Conservation (phyloP, 2,797 vertebrate genomes). For the Erethizon dorsatum region DNA sequence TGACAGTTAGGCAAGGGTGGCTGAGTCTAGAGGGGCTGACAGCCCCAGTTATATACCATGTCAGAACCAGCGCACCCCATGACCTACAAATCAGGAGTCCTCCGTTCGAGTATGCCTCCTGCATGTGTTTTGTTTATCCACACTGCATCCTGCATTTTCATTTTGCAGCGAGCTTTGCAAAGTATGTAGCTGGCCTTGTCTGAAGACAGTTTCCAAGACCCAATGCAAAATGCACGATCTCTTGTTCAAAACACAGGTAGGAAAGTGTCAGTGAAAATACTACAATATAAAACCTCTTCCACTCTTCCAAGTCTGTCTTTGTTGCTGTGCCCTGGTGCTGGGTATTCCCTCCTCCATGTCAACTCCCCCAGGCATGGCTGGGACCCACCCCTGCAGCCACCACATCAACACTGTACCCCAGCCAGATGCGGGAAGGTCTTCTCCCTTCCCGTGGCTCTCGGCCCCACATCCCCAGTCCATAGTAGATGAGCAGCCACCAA, state of each 20-base stretch:
- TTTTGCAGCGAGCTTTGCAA: not conserved
- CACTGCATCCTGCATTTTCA: not conserved
- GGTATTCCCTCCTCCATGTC: not conserved
- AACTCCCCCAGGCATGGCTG: not conserved
- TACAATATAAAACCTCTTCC: not conserved
- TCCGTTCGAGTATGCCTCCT: not conserved
- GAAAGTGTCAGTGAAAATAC: not conserved
- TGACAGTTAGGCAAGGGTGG: not conserved
- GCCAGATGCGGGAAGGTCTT: not conserved
- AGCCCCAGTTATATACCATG: not conserved
- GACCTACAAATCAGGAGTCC: not conserved
- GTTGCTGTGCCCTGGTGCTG: not conserved
- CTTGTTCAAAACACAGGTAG: not conserved
- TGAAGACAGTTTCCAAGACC: constrained; percentile 15
- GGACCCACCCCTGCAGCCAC: not conserved
- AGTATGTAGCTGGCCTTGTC: not conserved
- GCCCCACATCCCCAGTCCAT: not conserved
- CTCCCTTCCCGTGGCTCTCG: not conserved
- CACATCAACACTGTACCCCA: not conserved
- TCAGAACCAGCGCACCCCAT: not conserved
- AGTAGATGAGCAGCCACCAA: not conserved
- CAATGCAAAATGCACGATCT: not conserved
- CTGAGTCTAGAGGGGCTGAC: not conserved
- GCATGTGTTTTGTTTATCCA: not conserved
- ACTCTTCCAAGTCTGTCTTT: not conserved